Percentiles rank a stretch among this genome's conserved stretches.
These are phyloP conservation scores for Sebastes minor DNA, from an alignment of 2,797 vertebrate species.

Conservation along the genomic window DNA sequence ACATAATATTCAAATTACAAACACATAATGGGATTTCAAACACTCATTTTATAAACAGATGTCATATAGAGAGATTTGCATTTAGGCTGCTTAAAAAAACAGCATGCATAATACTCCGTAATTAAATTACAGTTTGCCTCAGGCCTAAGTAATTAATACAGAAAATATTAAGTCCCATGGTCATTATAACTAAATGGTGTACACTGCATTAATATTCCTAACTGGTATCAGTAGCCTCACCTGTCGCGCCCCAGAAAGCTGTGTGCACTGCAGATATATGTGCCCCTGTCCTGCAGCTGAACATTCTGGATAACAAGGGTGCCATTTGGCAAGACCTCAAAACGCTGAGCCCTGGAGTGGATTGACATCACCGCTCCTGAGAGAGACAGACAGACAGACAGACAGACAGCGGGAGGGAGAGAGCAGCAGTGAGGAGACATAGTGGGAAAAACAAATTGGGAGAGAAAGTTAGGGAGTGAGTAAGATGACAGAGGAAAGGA, in stretches of 20 bases:
- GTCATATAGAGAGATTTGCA: neutral
- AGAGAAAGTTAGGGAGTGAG: constrained; percentile 46
- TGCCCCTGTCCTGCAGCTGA: constrained; percentile 91
- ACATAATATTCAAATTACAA: neutral
- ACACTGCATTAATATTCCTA: constrained; percentile 32
- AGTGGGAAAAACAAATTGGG: constrained; percentile 44
- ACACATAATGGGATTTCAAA: neutral
- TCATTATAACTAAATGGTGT: constrained; percentile 1
- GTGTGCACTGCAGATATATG: constrained; percentile 90
- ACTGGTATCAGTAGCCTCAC: constrained; percentile 50
- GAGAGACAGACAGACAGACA: constrained; percentile 27
- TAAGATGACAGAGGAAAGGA: constrained; percentile 31
- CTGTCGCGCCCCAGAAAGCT: constrained; percentile 87
- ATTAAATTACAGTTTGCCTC: constrained; percentile 1
- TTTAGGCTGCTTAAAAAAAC: constrained; percentile 1
- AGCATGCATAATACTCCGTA: neutral
- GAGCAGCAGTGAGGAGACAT: constrained; percentile 30
- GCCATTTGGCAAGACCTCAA: constrained; percentile 91
- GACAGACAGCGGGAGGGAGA: constrained; percentile 24
- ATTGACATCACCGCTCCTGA: constrained; percentile 89
- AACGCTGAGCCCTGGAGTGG: constrained; percentile 84
- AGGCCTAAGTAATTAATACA: neutral
- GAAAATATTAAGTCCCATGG: neutral
- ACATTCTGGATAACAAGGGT: constrained; percentile 87
- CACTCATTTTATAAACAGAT: neutral